Base-by-base conservation (phyloP, 1,140 invertebrate species). In the Orius insidiosus region DNA sequence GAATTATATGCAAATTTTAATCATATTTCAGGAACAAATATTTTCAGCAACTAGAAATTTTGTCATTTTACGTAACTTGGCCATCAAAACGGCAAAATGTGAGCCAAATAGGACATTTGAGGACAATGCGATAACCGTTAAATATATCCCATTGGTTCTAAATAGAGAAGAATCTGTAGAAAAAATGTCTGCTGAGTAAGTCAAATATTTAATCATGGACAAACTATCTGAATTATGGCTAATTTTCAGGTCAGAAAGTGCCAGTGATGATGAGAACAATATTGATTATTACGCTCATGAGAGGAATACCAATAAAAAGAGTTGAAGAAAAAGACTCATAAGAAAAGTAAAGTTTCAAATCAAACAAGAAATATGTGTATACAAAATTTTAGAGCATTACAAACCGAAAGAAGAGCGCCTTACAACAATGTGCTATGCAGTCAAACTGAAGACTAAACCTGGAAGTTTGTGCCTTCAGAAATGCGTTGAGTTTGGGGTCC, bases 401-500 rank as follows among this genome's bases (percentile, higher is more conserved):
- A 24, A 24, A 24, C 24, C 24, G 3, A 24, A 24, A 24, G 24
- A 24, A 24, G 24, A 24, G 7, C 24, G 24, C 24, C 24, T 24
- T 24, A 4, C 24, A 4, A 30, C 52, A 7, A 57, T 58, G 54
- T 49, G 60, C 52, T 60, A 63, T 56, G 59, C 76, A 57, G 74
- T 78, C 56, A 67, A 68, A 52, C 59, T 80, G 7, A 68, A 82
- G 56, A 68, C 74, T 15, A 73, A 74, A 38, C 65, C 71, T 0
- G 87, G 89, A 3, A 70, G 71, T 1, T 64, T 95, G 0, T 64
- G 72, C 51, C 56, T 88, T 10, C 69, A 77, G n/a, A 87, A 88
- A 59, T 92, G 92, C 64, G 73, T 92, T 0, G 70, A 82, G 16
- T 60, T 68, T 9, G 84, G 85, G 1, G 71, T 96, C 1, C 76